Conservation (phyloP, 2,888 invertebrate species). For the Orthonevra nobilis region DNA sequence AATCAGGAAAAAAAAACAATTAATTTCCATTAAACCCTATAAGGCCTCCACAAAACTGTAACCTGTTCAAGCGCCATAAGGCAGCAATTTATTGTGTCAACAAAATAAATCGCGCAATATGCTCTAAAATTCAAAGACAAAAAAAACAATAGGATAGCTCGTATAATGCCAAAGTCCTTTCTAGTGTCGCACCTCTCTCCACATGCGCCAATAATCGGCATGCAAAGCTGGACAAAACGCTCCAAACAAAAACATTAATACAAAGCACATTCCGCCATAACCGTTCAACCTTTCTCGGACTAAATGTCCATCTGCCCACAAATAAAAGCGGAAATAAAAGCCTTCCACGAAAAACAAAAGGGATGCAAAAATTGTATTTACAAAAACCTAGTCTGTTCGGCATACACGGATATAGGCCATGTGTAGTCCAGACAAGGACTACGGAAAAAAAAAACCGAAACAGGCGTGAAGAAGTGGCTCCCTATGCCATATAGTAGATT, state of each 20-base stretch:
- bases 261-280: conserved; percentile 26
- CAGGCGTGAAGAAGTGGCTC: no score
- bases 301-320: conserved; percentile 35
- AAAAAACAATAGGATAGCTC: no score
- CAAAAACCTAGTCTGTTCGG: conserved; percentile 14
- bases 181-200: conserved; percentile 23
- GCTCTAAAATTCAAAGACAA: no score
- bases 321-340: conserved; percentile 53
- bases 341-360: conserved; percentile 34
- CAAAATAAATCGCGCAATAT: conserved; percentile 1
- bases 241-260: conserved; percentile 37
- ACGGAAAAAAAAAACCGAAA: no score
- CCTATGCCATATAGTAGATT: no score
- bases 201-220: conserved; percentile 51
- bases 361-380: conserved; percentile 53
- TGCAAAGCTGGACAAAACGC: conserved; percentile 33
- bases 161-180: conserved; percentile 22
- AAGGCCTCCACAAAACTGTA: no score
- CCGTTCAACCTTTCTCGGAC: conserved; percentile 9
- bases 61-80: background rate
- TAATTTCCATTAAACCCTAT: no score
- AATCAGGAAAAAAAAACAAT: no score
- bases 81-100: background rate
- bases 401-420: background rate
- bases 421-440: background rate